Conservation (phyloP, 2,797 vertebrate genomes). For the Cirrhinus molitorella region DNA sequence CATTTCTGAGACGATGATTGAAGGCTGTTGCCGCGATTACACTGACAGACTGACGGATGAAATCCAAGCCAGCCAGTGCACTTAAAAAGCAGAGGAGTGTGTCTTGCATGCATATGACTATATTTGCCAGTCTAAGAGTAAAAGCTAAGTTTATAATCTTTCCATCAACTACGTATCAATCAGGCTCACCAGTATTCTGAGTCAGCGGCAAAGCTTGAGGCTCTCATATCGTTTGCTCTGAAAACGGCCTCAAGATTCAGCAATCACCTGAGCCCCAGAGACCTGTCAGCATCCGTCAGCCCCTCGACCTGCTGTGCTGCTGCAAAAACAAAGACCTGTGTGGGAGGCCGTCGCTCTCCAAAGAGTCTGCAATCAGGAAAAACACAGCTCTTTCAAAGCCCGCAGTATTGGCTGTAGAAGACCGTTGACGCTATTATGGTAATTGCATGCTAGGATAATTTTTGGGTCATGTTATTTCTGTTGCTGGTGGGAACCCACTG, state of each 20-base stretch:
- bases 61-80: constrained; percentile 11
- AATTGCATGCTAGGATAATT: constrained; percentile 44
- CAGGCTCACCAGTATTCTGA: constrained; percentile 39
- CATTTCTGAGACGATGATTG: constrained; percentile 11
- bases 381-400: constrained; percentile 19
- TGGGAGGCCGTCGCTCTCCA: constrained; percentile 27
- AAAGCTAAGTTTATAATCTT: constrained; percentile 42
- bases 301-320: constrained; percentile 39
- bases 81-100: constrained; percentile 21
- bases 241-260: constrained; percentile 31
- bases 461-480: constrained; percentile 41
- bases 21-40: constrained; percentile 32
- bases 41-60: not conserved
- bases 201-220: not conserved
- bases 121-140: constrained; percentile 1
- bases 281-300: constrained; percentile 44
- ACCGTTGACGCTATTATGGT: constrained; percentile 34
- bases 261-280: constrained; percentile 50
- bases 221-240: constrained; percentile 33
- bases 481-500: constrained; percentile 15
- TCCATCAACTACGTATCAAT: constrained; percentile 36
- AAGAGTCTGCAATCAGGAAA: constrained; percentile 49
- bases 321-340: constrained; percentile 44
- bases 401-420: not conserved
- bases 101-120: constrained; percentile 21